Percentiles rank a stretch among this genome's conserved stretches.
phyloP scores from a whole-genome alignment of 2,113 vertebrate genomes.

The Protobothrops flavoviridis region DNA sequence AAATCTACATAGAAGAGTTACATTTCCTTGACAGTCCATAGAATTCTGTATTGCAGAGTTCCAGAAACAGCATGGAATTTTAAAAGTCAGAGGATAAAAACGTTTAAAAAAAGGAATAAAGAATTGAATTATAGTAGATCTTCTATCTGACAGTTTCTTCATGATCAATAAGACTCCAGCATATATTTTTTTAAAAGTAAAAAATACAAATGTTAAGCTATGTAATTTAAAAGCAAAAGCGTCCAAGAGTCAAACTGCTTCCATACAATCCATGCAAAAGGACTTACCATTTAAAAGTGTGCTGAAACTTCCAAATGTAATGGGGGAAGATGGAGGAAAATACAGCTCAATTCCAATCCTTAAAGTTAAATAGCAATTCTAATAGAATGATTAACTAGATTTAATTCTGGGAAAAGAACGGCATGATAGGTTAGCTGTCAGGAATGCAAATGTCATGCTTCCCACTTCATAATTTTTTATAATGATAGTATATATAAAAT shows the following conservation, averaged over 20 bases:
- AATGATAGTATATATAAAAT: neutral
- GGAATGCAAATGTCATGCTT: neutral
- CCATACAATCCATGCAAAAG: neutral
- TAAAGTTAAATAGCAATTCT: neutral
- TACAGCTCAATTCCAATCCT: neutral
- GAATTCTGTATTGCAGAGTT: neutral
- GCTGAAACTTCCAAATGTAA: neutral
- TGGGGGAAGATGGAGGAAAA: neutral
- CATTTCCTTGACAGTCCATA: slow-evolving; percentile 17
- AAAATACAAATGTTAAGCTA: neutral
- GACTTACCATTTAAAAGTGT: neutral
- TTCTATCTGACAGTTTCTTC: neutral
- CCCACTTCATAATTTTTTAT: neutral
- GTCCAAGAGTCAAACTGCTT: neutral
- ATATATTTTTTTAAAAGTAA: neutral
- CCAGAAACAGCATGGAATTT: neutral
- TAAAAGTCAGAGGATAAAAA: neutral
- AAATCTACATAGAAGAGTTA: neutral
- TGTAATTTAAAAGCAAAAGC: neutral
- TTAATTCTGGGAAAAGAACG: neutral
- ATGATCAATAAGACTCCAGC: neutral
- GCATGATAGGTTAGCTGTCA: neutral
- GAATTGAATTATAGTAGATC: slow-evolving; percentile 10
- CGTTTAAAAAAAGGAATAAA: slow-evolving; percentile 3
- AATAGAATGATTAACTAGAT: neutral